Percentiles rank a stretch among this genome's conserved stretches.
These are phyloP conservation scores for Gobio occitaniae DNA, from an alignment of 2,797 vertebrate species.

Conservation along the genomic window DNA sequence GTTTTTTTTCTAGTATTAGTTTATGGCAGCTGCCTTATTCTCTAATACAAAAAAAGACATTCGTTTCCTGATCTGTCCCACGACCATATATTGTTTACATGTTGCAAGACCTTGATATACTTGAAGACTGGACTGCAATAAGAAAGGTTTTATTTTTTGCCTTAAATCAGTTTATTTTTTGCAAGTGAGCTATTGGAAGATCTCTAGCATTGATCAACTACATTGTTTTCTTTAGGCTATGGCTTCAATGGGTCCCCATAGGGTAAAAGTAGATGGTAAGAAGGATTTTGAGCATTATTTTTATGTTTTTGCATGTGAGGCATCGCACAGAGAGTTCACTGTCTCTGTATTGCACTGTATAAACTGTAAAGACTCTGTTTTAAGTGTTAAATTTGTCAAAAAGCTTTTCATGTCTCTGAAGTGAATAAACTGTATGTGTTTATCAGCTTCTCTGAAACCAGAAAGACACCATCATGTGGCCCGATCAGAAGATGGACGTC, in stretches of 20 bases:
- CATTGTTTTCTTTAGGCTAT: constrained; percentile 83
- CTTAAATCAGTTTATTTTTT: neutral
- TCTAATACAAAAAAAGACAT: neutral
- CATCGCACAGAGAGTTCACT: neutral
- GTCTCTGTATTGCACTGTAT: neutral
- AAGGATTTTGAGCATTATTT: neutral
- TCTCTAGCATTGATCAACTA: neutral
- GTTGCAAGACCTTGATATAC: constrained; percentile 96
- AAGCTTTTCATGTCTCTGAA: neutral
- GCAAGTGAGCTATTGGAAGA: neutral
- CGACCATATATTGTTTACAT: constrained; percentile 99
- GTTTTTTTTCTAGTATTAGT: neutral
- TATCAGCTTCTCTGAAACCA: constrained; percentile 77
- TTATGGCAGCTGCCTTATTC: neutral
- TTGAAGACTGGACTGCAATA: constrained; percentile 98
- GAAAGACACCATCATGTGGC: constrained; percentile 91
- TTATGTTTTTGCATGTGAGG: neutral
- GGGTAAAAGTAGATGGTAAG: constrained; percentile 92
- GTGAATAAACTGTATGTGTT: neutral
- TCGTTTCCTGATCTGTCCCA: constrained; percentile 78
- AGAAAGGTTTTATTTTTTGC: constrained; percentile 83
- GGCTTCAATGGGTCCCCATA: constrained; percentile 91
- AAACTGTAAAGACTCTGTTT: neutral
- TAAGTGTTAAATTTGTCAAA: neutral
- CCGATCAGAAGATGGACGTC: constrained; percentile 92